Base-by-base conservation (phyloP, 2,888 invertebrate species). In the Boloria selene region DNA sequence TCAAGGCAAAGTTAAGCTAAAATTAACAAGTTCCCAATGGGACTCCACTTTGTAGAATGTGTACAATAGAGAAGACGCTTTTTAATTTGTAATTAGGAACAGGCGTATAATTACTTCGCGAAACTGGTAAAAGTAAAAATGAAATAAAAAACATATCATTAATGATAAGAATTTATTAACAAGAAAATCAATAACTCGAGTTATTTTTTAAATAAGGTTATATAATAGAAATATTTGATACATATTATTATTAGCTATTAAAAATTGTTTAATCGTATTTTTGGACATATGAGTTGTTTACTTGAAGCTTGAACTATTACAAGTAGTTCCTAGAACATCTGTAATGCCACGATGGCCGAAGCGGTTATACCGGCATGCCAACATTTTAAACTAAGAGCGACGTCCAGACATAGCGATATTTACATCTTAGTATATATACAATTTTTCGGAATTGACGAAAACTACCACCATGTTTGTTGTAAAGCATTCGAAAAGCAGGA, bases 351-450 rank as follows among this genome's bases (percentile, higher is more conserved):
- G 61, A 13, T 65, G 67, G 51, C 55, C 59, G 71, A 79, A 81
- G 70, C 75, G 74, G 80, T 80, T 76, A 70, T 77, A 79, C 82
- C 84, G 84, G 83, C 83, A 82, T 76, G 74, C 67, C 66, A 56
- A 54, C 75, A 74, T 56, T 56, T 56, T 17, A 45, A 51, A 38
- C 38, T 42, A 50, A 56, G 49, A 63, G 26, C 51, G 50, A 51
- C 51, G 13, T 31, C 58, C 56, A 45, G 17, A 13, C 10, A 49
- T 50, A 17, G 44, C 26, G 42, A 51, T 51, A n/a, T 52, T 22
- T 42, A 42, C 22, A 17, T 22, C 3, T 2, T 3, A 22, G 1
- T 5, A 10, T n/a, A 16, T 3, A 13, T 42, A n/a, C 10, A 6
- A 44, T 42, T 18, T 60, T 38, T 38, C 2, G 31, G 10, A 10